A percentile compares a stretch with the other conserved stretches of the same genome.
phyloP scores from a whole-genome alignment of 2,797 vertebrate genomes.

The Syngnathus acus region DNA sequence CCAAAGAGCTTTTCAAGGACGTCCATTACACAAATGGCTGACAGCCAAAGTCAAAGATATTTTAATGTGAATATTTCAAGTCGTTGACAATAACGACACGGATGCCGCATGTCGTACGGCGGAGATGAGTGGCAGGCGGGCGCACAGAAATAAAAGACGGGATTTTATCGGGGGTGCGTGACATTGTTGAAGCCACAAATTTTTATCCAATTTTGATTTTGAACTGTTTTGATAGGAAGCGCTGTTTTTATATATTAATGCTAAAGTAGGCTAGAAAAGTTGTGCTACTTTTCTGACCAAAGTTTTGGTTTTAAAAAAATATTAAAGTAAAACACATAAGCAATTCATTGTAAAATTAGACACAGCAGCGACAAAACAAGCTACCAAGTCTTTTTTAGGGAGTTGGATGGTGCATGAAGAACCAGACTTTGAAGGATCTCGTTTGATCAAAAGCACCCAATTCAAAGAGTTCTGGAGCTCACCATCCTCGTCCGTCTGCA shows the following conservation, averaged over 20 bases:
- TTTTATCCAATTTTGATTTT: not conserved
- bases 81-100: constrained; percentile 16
- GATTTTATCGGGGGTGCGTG: not conserved
- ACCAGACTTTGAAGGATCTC: too few species aligned
- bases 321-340: too few species aligned
- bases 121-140: not conserved
- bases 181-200: not conserved
- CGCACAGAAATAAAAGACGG: not conserved
- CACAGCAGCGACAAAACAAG: too few species aligned
- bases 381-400: too few species aligned
- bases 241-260: too few species aligned
- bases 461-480: constrained; percentile 21
- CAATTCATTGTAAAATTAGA: too few species aligned
- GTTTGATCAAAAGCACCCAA: too few species aligned
- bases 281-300: too few species aligned
- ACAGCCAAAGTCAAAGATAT: constrained; percentile 32
- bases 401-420: too few species aligned
- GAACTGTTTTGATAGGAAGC: too few species aligned
- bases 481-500: constrained; percentile 96
- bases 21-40: constrained; percentile 14
- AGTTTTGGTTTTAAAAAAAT: too few species aligned
- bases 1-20: constrained; percentile 30
- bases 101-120: not conserved
- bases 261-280: too few species aligned
- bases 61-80: constrained; percentile 27